Percentiles rank a stretch among this genome's conserved stretches.
Conservation (phyloP, 2,888 invertebrate genomes). For the Idaea straminata region DNA sequence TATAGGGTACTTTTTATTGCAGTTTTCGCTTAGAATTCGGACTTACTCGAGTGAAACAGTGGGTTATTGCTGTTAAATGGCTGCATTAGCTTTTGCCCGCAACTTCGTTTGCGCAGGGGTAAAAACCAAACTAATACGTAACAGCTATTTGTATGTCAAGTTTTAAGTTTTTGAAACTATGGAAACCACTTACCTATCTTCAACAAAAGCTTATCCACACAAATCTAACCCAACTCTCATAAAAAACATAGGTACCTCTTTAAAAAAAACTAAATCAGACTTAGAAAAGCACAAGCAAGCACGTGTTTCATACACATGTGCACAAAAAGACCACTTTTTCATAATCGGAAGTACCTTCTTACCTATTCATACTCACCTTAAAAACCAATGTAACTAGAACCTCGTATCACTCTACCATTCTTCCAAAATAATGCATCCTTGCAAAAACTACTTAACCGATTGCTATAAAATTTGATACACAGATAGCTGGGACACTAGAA, state of each 20-base stretch:
- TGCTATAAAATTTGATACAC: neutral
- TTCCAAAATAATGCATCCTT: neutral
- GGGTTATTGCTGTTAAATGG: no score
- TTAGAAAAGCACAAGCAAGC: conserved; percentile 43
- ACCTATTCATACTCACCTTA: conserved; percentile 2
- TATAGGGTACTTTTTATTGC: no score
- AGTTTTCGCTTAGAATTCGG: no score
- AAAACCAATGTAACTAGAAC: neutral
- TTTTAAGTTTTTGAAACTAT: no score
- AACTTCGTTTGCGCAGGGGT: no score
- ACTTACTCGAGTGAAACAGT: no score
- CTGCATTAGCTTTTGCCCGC: no score
- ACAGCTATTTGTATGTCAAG: no score
- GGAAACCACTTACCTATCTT: neutral
- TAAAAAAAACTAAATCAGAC: conserved; percentile 33
- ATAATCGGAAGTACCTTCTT: conserved; percentile 35
- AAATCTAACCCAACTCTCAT: conserved; percentile 19
- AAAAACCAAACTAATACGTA: no score
- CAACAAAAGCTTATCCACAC: conserved; percentile 24
- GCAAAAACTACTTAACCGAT: neutral
- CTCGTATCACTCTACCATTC: neutral
- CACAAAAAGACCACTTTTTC: conserved; percentile 36
- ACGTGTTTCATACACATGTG: conserved; percentile 47
- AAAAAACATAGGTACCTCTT: neutral
- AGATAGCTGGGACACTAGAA: neutral